Base-by-base conservation (phyloP, 2,797 vertebrate genomes). In the Manis javanica region DNA sequence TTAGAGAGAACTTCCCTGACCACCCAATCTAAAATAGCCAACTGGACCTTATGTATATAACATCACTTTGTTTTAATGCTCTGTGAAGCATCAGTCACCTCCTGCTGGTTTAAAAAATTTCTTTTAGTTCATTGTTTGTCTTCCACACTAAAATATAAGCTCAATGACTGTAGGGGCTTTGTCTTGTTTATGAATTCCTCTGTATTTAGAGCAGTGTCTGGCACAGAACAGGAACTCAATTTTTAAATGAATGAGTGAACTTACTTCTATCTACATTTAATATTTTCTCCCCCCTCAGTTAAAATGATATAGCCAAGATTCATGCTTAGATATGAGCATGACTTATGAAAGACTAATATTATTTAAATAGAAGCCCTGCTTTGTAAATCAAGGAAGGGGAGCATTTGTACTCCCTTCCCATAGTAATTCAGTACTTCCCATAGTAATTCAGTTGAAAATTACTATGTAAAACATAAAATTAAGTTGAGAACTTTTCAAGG, bases 401-500 rank as follows among this genome's bases (percentile, higher is more conserved):
- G 26, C 59, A 77, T 82, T 91, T 93, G 46, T 51, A 72, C n/a
- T n/a, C n/a, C n/a, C n/a, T n/a, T n/a, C n/a, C n/a, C n/a, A n/a
- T n/a, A n/a, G n/a, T n/a, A n/a, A n/a, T n/a, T n/a, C n/a, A n/a
- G n/a, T n/a, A n/a, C n/a, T n/a, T n/a, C n/a, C n/a, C n/a, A n/a
- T n/a, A n/a, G n/a, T n/a, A n/a, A n/a, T 61, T 69, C 66, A 92
- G 29, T 85, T 79, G 68, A 53, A 7, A 49, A n/a, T 75, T 95
- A 46, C 55, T 82, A 34, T 53, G 74, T 77, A 72, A 88, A 95
- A 34, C 46, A 81, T 85, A 92, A 92, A 94, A 53, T 94, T 75
- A 87, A 87, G 49, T n/a, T 87, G 55, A 59, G 75, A 96, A 91
- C 42, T n/a, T 86, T 93, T 85, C 55, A 87, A 63, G 61, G 10